Evolutionary conservation across 2,888 invertebrate species (phyloP).

Genomic region (Oegoconia quadripuncta): DNA sequence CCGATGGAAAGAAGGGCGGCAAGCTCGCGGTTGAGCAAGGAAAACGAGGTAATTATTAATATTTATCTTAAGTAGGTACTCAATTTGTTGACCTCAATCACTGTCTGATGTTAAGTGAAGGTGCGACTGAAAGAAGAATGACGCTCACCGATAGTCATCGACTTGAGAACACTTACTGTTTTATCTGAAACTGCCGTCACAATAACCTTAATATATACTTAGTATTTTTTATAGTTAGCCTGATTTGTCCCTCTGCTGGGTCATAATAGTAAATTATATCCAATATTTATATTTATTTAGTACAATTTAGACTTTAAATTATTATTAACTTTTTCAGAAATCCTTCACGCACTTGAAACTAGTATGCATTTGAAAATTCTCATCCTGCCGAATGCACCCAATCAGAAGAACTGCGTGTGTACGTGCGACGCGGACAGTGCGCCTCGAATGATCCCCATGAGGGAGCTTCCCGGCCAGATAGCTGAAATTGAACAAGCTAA

Average conservation of each 20-base stretch:
- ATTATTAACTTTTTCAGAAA: constrained; percentile 32
- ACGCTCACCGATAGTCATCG: no score
- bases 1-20: constrained; percentile 31
- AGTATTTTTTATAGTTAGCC: no score
- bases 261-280: no score
- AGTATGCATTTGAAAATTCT: constrained; percentile 42
- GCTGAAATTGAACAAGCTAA: constrained; percentile 6
- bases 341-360: constrained; percentile 41
- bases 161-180: no score
- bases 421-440: constrained; percentile 36
- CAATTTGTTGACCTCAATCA: not conserved
- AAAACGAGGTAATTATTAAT: constrained; percentile 23
- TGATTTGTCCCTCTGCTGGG: no score
- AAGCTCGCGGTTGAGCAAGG: constrained; percentile 33
- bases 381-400: constrained; percentile 39
- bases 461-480: constrained; percentile 23
- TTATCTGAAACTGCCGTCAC: no score
- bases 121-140: no score
- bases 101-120: no score
- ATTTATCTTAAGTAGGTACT: not conserved
- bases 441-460: constrained; percentile 35
- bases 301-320: no score
- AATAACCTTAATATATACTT: no score
- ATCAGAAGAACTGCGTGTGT: constrained; percentile 48
- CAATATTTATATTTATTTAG: no score